These are phyloP conservation scores for Atractosteus spatula DNA, from an alignment of 2,113 vertebrate species.

Conservation along the genomic window DNA sequence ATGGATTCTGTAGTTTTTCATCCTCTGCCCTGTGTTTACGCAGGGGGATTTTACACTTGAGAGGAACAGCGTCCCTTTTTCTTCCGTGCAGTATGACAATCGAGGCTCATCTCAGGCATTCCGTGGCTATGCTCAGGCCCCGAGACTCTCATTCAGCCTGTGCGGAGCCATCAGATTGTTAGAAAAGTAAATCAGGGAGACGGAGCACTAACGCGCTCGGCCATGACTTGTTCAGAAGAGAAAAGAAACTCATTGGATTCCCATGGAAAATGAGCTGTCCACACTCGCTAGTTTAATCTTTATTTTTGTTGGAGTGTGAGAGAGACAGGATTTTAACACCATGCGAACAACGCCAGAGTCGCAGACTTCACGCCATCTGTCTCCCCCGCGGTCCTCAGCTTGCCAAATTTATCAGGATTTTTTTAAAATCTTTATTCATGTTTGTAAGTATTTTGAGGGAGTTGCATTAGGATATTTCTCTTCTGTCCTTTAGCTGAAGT, in stretches of 20 bases:
- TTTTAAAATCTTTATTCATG: slow-evolving; percentile 51
- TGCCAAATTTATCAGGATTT: slow-evolving; percentile 76
- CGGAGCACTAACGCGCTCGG: neutral
- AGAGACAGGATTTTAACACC: slow-evolving; percentile 78
- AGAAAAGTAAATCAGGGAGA: neutral
- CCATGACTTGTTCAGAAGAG: neutral
- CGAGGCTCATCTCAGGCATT: slow-evolving; percentile 30
- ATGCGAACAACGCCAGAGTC: slow-evolving; percentile 69
- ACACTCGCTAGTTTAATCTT: slow-evolving; percentile 74
- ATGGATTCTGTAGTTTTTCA: slow-evolving; percentile 41
- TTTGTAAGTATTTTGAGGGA: neutral
- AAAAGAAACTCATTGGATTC: slow-evolving; percentile 1
- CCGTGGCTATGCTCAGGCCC: slow-evolving; percentile 10
- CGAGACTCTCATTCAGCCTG: neutral
- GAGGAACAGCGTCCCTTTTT: slow-evolving; percentile 9
- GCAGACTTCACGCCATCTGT: slow-evolving; percentile 81
- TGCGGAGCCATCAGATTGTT: slow-evolving; percentile 28
- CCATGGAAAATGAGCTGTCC: slow-evolving; percentile 17
- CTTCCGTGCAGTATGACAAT: neutral
- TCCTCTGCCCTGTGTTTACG: slow-evolving; percentile 44
- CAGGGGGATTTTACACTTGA: slow-evolving; percentile 52
- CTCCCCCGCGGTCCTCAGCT: slow-evolving; percentile 66
- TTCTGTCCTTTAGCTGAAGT: neutral
- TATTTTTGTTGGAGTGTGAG: slow-evolving; percentile 79
- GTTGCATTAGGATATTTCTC: neutral